Evolutionary conservation across 1,140 invertebrate species (phyloP).

Genomic region (Conopomorpha cramerella): DNA sequence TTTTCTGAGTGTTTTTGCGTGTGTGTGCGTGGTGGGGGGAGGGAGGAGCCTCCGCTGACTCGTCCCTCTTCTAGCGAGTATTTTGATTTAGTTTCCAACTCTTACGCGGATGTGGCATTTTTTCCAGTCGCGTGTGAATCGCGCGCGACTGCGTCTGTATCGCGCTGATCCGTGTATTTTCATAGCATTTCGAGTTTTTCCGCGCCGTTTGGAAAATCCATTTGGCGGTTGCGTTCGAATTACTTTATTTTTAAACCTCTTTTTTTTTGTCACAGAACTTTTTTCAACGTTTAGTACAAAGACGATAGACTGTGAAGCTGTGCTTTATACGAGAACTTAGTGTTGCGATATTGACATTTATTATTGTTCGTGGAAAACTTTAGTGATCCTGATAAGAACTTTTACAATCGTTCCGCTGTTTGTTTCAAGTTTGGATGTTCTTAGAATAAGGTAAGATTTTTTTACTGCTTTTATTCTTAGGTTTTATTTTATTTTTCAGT

Average conservation of each 20-base stretch:
- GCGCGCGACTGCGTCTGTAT: slow-evolving; percentile 37
- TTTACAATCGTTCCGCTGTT: slow-evolving; percentile 11
- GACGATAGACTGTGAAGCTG: background rate
- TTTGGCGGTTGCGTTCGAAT: too few relatives aligned
- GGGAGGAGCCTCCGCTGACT: slow-evolving; percentile 47
- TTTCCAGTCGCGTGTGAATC: slow-evolving; percentile 54
- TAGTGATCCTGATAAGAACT: slow-evolving; percentile 25
- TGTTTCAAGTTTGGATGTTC: slow-evolving; percentile 39
- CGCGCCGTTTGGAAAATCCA: slow-evolving; percentile 16
- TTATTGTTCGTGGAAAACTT: slow-evolving; percentile 21
- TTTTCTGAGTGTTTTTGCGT: slow-evolving; percentile 59
- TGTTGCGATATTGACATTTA: too few relatives aligned
- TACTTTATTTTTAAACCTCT: too few relatives aligned
- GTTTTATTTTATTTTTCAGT: too few relatives aligned
- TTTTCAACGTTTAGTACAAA: slow-evolving; percentile 1
- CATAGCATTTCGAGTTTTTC: slow-evolving; percentile 19
- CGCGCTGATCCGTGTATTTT: slow-evolving; percentile 12
- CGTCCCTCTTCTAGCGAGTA: slow-evolving; percentile 56
- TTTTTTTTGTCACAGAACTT: background rate
- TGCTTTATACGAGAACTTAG: background rate
- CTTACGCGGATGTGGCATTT: slow-evolving; percentile 54
- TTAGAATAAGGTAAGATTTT: slow-evolving; percentile 37
- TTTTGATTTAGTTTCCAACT: slow-evolving; percentile 59
- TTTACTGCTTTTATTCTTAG: too few relatives aligned
- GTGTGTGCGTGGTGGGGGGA: slow-evolving; percentile 36